Conservation (phyloP, 1,140 invertebrate genomes). For the Cydia amplana region DNA sequence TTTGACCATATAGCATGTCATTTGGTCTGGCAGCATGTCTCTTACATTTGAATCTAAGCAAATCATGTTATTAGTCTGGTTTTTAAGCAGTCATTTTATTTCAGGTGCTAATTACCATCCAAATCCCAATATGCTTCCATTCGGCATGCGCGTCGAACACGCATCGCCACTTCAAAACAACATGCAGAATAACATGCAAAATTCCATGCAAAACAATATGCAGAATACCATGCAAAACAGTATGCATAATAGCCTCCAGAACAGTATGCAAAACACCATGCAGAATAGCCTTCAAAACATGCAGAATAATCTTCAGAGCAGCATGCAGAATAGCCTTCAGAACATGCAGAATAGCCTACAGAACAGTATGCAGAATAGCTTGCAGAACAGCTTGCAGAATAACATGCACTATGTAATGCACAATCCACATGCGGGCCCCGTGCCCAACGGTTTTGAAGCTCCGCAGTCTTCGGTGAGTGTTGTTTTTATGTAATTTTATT, state of each 20-base stretch:
- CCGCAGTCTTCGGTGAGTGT: conserved; percentile 57
- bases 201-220: conserved; percentile 51
- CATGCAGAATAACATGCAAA: conserved; percentile 59
- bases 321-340: neutral
- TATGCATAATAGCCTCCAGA: neutral
- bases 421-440: conserved; percentile 46
- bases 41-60: neutral
- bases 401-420: conserved; percentile 23
- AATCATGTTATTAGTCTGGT: neutral
- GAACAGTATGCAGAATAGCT: neutral
- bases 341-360: conserved; percentile 4
- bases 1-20: too few relatives aligned
- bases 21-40: neutral
- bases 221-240: conserved; percentile 47
- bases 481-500: conserved; percentile 30
- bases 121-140: conserved; percentile 74
- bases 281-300: conserved; percentile 1
- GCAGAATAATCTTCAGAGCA: neutral
- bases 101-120: conserved; percentile 75
- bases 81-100: conserved; percentile 24
- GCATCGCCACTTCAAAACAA: conserved; percentile 18
- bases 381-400: conserved; percentile 9
- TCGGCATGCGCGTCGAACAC: conserved; percentile 73
- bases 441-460: conserved; percentile 63
- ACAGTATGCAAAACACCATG: conserved; percentile 2